phyloP scores from a whole-genome alignment of 2,797 vertebrate genomes.

The Semotilus atromaculatus region DNA sequence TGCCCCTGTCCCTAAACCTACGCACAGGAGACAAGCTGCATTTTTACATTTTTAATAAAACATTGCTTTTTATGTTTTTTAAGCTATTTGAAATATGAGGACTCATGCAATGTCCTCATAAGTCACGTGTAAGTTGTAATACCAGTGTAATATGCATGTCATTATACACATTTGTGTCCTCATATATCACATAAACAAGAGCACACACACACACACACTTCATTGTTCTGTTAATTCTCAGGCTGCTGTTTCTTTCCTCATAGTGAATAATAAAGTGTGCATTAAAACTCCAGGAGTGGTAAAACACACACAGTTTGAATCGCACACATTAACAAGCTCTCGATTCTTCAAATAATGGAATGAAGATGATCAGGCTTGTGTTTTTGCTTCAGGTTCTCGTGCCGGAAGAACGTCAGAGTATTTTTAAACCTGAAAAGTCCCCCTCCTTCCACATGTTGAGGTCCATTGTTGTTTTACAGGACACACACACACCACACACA shows the following conservation, averaged over 20 bases:
- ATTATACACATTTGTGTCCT: too few relatives aligned
- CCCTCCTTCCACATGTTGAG: conserved; percentile 18
- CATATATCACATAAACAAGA: too few relatives aligned
- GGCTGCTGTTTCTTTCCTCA: not conserved
- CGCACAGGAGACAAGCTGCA: too few relatives aligned
- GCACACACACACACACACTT: not conserved
- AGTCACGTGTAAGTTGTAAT: too few relatives aligned
- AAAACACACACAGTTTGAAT: not conserved
- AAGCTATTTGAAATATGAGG: too few relatives aligned
- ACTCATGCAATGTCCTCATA: too few relatives aligned
- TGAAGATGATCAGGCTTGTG: conserved; percentile 25
- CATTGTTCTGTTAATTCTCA: conserved; percentile 22
- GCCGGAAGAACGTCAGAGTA: conserved; percentile 44
- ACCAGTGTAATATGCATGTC: too few relatives aligned
- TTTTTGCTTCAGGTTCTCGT: conserved; percentile 34
- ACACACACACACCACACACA: too few relatives aligned
- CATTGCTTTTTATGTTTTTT: too few relatives aligned
- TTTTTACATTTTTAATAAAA: too few relatives aligned
- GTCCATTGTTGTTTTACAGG: conserved; percentile 16
- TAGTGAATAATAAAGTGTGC: not conserved
- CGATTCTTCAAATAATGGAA: not conserved
- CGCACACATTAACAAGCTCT: not conserved
- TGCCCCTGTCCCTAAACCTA: too few relatives aligned
- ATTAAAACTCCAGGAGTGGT: not conserved
- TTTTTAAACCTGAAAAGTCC: conserved; percentile 55